Evolutionary conservation across 2,113 vertebrate genomes (phyloP).

Genomic region (Thryonomys swinderianus): DNA sequence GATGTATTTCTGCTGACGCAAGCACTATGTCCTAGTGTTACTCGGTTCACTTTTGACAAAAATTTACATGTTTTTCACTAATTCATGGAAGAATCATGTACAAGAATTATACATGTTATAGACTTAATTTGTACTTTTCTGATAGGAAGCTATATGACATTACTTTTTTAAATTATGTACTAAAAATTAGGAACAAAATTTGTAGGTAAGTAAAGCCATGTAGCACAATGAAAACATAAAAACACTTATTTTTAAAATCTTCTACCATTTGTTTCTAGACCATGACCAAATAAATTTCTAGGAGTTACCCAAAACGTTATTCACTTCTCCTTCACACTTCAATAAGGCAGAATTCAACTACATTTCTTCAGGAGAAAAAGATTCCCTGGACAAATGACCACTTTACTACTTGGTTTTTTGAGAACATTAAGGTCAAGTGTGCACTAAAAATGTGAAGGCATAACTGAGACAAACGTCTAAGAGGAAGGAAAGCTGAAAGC

Average conservation of each 20-base stretch:
- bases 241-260: background rate
- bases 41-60: background rate
- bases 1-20: background rate
- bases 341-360: conserved; percentile 61
- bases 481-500: conserved; percentile 69
- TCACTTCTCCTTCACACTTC: conserved; percentile 63
- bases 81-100: background rate
- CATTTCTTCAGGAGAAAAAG: background rate
- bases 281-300: conserved; percentile 55
- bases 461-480: conserved; percentile 72
- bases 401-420: conserved; percentile 70
- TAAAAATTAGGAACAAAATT: conserved; percentile 38
- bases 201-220: background rate
- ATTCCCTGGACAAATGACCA: conserved; percentile 63
- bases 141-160: background rate
- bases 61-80: background rate
- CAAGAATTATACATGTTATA: background rate
- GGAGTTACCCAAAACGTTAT: conserved; percentile 60
- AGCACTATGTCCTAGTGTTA: background rate
- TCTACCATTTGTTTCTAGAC: background rate
- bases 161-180: background rate
- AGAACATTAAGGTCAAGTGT: conserved; percentile 64
- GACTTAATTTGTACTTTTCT: background rate
- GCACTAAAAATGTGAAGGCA: conserved; percentile 64
- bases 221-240: background rate